Evolutionary conservation across 2,797 vertebrate species (phyloP).

Genomic region (Rhodeus uyekii): DNA sequence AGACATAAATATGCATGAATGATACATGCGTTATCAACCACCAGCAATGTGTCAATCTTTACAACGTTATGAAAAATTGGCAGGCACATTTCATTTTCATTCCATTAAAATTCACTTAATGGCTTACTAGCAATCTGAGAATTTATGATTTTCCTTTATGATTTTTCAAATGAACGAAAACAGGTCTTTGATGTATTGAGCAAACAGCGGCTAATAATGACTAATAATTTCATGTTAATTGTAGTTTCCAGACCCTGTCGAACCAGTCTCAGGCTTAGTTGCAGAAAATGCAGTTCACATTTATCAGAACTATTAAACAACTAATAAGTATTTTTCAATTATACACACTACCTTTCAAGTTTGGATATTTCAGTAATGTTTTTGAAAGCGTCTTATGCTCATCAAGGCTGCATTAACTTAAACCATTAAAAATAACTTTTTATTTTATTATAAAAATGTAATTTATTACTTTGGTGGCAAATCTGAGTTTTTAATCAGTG

Average conservation of each 20-base stretch:
- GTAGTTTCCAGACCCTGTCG: neutral
- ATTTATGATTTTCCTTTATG: neutral
- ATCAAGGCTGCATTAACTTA: neutral
- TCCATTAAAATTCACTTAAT: neutral
- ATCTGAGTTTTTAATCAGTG: neutral
- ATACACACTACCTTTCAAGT: neutral
- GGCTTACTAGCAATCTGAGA: neutral
- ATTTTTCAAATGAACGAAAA: neutral
- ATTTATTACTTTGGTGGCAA: neutral
- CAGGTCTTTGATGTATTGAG: neutral
- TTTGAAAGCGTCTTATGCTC: neutral
- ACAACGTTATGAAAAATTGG: neutral
- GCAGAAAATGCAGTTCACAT: neutral
- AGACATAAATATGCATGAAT: neutral
- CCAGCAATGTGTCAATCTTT: neutral
- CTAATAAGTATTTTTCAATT: neutral
- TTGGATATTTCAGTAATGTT: neutral
- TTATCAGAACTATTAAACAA: neutral
- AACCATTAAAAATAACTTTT: neutral
- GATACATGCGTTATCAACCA: neutral
- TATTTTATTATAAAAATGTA: neutral
- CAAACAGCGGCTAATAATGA: neutral
- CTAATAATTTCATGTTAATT: neutral
- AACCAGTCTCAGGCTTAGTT: neutral
- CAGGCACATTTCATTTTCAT: neutral